Conservation (phyloP, 2,888 invertebrate genomes). For the Patella pellucida region DNA sequence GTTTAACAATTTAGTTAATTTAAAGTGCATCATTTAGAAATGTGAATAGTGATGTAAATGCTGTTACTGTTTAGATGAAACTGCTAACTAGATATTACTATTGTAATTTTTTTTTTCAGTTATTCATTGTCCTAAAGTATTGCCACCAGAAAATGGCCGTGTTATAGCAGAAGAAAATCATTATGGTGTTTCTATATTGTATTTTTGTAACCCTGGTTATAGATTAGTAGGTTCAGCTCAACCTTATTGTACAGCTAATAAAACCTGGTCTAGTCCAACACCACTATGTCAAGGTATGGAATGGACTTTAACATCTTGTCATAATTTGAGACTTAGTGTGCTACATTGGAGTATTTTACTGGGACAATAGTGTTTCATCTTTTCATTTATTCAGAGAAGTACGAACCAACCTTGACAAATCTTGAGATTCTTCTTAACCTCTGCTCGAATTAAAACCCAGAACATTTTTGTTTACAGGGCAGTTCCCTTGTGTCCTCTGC, state of each 20-base stretch:
- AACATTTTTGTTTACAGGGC: no score
- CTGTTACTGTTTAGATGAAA: no score
- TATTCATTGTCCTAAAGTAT: constrained; percentile 52
- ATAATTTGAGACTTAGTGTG: background rate
- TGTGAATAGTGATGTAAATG: no score
- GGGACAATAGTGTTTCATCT: no score
- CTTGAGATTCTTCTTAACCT: no score
- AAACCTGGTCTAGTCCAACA: constrained; percentile 51
- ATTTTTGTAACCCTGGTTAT: constrained; percentile 46
- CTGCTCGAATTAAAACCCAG: no score
- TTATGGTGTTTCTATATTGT: constrained; percentile 46
- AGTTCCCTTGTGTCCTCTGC: no score
- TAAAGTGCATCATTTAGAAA: no score
- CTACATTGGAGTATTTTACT: background rate
- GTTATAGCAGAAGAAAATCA: constrained; percentile 41
- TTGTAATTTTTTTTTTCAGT: constrained; percentile 38
- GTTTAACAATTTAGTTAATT: no score
- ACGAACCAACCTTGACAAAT: no score
- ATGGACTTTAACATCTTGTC: background rate
- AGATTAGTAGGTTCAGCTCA: constrained; percentile 47
- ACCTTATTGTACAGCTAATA: constrained; percentile 47
- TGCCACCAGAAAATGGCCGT: constrained; percentile 40
- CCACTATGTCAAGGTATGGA: constrained; percentile 50
- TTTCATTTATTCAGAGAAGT: no score
- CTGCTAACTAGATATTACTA: background rate